A percentile compares a stretch with the other conserved stretches of the same genome.
Evolutionary conservation across 53 echinoderm and acorn worm genomes (phyloP).

Genomic region (Henricia sp.): DNA sequence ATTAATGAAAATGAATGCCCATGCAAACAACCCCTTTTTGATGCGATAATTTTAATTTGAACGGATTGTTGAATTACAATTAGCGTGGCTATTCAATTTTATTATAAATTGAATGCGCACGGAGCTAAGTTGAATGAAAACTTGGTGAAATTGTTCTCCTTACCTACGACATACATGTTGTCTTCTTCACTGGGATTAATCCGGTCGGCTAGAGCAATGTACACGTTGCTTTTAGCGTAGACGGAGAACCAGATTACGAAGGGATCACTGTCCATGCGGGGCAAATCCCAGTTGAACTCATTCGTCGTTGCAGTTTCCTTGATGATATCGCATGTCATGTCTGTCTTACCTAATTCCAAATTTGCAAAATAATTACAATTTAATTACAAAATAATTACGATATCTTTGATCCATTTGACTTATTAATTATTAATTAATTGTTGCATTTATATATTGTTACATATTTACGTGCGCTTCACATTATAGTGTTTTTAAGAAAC

Average conservation of each 20-base stretch:
- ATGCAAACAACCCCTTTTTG: not conserved
- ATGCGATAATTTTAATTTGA: not conserved
- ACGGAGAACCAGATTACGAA: constrained; percentile 32
- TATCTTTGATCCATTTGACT: not conserved
- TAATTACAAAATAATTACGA: not conserved
- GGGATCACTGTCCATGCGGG: not conserved
- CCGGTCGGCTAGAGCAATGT: constrained; percentile 14
- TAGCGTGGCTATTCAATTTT: not conserved
- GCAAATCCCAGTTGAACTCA: constrained; percentile 30
- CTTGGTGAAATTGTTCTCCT: not conserved
- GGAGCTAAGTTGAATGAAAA: too few relatives aligned
- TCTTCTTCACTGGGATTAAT: not conserved
- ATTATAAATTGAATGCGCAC: too few relatives aligned
- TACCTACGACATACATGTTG: constrained; percentile 22
- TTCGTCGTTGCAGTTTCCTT: not conserved
- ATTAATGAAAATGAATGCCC: too few relatives aligned
- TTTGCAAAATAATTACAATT: not conserved
- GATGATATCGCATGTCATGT: constrained; percentile 36
- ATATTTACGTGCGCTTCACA: too few relatives aligned
- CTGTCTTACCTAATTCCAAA: not conserved
- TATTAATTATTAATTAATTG: not conserved
- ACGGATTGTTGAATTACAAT: not conserved
- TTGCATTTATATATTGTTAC: too few relatives aligned
- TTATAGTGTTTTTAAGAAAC: too few relatives aligned
- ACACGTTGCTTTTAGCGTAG: constrained; percentile 44